Evolutionary conservation across 2,888 invertebrate genomes (phyloP), one percentile per base, ranked within the genome.

Genomic region (Gastracanthus pulcherrimus): DNA sequence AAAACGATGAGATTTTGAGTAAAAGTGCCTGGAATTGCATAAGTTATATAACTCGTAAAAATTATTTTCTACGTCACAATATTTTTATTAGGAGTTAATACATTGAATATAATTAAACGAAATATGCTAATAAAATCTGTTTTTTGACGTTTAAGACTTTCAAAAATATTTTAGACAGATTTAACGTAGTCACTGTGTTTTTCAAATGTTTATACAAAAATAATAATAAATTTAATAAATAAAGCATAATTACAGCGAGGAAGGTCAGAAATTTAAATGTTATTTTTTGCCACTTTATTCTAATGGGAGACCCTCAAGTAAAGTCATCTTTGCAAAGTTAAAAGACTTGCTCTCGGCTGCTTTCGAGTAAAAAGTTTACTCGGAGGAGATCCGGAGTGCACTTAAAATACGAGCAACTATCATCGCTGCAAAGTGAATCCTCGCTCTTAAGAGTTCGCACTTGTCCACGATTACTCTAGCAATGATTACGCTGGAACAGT

Each of bases 311-410:
- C 23, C 13, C 11, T 72, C 9, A 16, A 36, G 45, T 34, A 48
- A 80, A 60, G 60, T 74, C 45, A 67, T 60, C 45, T 48, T 48
- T 58, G 23, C 23, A 60, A 60, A 74, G 72, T 66, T 55, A 13
- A 78, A 55, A 38, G 72, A 60, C 31, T 66, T 6, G 23, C 48
- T 31, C 48, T 60, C 23, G 31, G 23, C 3, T 23, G 64, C 31
- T 38, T 51, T 31, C 67, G 60, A 51, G 51, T 26, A 71, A 72
- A 76, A 81, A 81, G 71, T 76, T 76, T 66, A 34, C 41, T 3
- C 19, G 11, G n/a, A 55, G 71, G n/a, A 38, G 48, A 48, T 51
- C n/a, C 36, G 31, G 71, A 81, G 71, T 81, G 80, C 76, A 76
- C 76, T 81, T 66, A 58, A 76, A 77, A 75, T 55, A 45, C 41